Evolutionary conservation across 1,140 invertebrate species (phyloP).

Genomic region (Phymastichus coffea): DNA sequence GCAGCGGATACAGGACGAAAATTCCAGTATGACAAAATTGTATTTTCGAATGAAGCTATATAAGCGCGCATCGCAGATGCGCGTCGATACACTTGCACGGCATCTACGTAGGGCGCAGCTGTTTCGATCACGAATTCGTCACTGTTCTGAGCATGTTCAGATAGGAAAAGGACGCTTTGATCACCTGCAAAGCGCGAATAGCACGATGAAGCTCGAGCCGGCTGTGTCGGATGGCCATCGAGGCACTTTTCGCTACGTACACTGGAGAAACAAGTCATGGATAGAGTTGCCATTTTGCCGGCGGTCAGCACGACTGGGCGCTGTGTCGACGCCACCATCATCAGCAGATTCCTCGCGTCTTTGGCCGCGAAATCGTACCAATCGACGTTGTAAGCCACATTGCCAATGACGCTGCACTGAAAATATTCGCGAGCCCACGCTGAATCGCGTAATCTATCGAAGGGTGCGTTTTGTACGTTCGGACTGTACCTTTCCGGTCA

Average conservation of each 20-base stretch:
- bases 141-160: neutral
- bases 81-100: no score
- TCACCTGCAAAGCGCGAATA: neutral
- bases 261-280: constrained; percentile 29
- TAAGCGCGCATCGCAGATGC: no score
- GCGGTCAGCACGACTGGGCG: constrained; percentile 32
- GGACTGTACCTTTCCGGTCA: constrained; percentile 17
- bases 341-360: constrained; percentile 22
- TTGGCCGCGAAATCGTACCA: constrained; percentile 36
- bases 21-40: no score
- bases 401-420: constrained; percentile 14
- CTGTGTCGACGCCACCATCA: constrained; percentile 32
- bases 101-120: no score
- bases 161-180: neutral
- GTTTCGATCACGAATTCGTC: neutral
- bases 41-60: no score
- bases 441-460: neutral
- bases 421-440: neutral
- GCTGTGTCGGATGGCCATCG: neutral
- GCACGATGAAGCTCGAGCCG: neutral
- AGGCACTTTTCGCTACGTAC: constrained; percentile 16
- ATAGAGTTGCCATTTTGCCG: constrained; percentile 31
- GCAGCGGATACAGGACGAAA: no score
- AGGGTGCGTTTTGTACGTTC: no score
- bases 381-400: constrained; percentile 9